These are phyloP conservation scores for Delia radicum DNA, from an alignment of 1,140 invertebrate species.

Conservation along the genomic window DNA sequence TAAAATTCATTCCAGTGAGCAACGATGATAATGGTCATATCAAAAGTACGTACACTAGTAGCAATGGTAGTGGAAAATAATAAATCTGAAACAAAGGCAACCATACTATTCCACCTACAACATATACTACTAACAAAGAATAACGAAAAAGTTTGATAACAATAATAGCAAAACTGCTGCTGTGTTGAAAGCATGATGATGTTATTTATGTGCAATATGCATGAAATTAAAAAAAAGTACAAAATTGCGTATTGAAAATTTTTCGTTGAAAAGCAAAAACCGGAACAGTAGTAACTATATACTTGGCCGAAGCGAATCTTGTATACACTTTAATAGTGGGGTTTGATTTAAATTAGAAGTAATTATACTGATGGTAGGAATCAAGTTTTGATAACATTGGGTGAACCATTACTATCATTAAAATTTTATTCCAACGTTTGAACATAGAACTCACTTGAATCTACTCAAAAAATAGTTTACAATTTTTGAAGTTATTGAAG, in stretches of 20 bases:
- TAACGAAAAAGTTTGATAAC: background rate
- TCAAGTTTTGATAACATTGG: too few species aligned
- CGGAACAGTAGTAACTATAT: too few species aligned
- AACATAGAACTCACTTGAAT: too few species aligned
- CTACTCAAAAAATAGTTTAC: too few species aligned
- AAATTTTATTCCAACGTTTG: too few species aligned
- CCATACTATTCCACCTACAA: background rate
- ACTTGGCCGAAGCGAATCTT: too few species aligned
- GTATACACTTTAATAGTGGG: too few species aligned
- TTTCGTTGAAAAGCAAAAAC: background rate
- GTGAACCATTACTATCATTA: too few species aligned
- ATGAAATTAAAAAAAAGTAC: background rate
- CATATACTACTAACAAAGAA: background rate
- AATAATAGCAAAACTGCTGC: background rate
- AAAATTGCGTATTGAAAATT: background rate
- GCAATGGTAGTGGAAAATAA: background rate
- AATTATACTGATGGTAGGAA: too few species aligned
- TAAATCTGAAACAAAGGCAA: background rate
- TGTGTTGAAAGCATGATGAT: background rate
- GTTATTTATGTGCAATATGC: conserved; percentile 1
- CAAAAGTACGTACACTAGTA: background rate
- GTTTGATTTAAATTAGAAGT: too few species aligned
- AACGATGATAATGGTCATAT: background rate
- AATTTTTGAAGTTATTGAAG: too few species aligned
- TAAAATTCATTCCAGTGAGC: background rate